Evolutionary conservation across 2,113 vertebrate genomes (phyloP).

Genomic region (Ciconia maguari): DNA sequence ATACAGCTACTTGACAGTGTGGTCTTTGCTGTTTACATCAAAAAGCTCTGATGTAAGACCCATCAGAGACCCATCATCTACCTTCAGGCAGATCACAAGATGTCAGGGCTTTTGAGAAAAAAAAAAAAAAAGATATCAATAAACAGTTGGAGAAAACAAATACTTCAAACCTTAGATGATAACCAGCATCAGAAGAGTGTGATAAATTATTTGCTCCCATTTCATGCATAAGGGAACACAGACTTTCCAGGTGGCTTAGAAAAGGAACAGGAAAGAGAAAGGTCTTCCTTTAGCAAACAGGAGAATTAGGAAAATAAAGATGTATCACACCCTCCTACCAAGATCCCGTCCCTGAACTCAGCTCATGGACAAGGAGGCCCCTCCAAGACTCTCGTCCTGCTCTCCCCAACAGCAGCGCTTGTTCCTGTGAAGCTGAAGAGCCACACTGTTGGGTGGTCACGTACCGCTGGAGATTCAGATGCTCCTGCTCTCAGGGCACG

Average conservation of each 20-base stretch:
- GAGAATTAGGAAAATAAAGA: background rate
- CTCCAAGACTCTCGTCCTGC: no score
- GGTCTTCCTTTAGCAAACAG: background rate
- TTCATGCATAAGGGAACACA: background rate
- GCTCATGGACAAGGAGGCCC: background rate
- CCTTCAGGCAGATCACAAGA: background rate
- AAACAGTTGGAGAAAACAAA: background rate
- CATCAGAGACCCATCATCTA: no score
- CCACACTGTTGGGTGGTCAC: background rate
- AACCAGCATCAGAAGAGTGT: background rate
- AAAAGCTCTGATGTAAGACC: background rate
- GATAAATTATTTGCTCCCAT: background rate
- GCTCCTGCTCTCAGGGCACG: background rate
- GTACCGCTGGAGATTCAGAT: accelerated
- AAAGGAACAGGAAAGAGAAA: background rate
- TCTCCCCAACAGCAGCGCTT: background rate
- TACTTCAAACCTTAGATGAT: background rate
- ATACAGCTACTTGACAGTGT: background rate
- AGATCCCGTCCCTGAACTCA: background rate
- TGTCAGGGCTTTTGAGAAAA: background rate
- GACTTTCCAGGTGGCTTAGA: background rate
- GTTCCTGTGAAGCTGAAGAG: background rate
- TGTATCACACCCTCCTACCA: background rate
- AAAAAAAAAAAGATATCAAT: background rate
- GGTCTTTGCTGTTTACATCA: background rate